Evolutionary conservation across 1,140 invertebrate species (phyloP).

Genomic region (Cotesia vestalis): DNA sequence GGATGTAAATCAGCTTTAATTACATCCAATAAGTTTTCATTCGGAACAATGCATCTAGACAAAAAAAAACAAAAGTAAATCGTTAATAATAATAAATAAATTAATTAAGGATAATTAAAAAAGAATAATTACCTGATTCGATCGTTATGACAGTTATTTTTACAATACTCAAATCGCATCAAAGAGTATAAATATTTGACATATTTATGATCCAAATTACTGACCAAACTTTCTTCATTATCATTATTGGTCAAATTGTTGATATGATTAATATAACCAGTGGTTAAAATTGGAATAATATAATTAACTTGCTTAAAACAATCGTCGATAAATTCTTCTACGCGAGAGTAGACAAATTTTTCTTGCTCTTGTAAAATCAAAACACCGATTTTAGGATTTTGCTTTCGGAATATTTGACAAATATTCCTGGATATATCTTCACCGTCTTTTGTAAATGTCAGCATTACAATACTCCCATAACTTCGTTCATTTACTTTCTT

Average conservation of each 20-base stretch:
- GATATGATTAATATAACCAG: constrained; percentile 48
- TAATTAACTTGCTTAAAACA: constrained; percentile 58
- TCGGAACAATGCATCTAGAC: constrained; percentile 52
- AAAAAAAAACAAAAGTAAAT: constrained; percentile 21
- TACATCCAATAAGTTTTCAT: constrained; percentile 45
- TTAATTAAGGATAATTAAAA: constrained; percentile 14
- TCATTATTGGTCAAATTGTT: constrained; percentile 32
- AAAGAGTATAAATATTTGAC: constrained; percentile 55
- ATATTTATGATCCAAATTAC: constrained; percentile 51
- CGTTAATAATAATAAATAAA: constrained; percentile 21
- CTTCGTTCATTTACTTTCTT: neutral
- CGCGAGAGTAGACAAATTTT: constrained; percentile 49
- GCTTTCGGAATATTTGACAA: constrained; percentile 49
- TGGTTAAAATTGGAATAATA: constrained; percentile 55
- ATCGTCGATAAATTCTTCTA: constrained; percentile 56
- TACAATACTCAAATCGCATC: constrained; percentile 50
- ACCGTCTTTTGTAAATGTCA: constrained; percentile 54
- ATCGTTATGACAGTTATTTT: constrained; percentile 50
- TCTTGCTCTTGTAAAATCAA: constrained; percentile 55
- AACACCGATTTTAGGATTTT: constrained; percentile 53
- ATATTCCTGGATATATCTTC: constrained; percentile 41
- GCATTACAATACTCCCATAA: constrained; percentile 52
- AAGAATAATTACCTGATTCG: constrained; percentile 48
- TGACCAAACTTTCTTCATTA: constrained; percentile 31
- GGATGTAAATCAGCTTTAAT: constrained; percentile 48